These are phyloP conservation scores for Epinotia bilunana DNA, from an alignment of 2,888 invertebrate genomes.

Conservation along the genomic window DNA sequence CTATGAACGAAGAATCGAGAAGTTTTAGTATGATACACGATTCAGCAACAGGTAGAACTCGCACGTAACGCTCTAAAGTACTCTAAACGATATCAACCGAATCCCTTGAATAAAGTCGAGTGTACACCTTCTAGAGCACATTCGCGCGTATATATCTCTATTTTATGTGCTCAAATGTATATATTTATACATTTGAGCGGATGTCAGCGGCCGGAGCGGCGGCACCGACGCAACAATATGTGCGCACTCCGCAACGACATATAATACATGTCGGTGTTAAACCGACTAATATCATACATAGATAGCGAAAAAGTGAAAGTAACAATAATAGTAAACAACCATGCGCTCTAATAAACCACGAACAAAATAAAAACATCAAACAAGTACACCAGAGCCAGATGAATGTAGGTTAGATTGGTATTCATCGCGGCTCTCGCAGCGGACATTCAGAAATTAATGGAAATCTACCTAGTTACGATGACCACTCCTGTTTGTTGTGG, in stretches of 20 bases:
- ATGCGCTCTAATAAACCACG: slow-evolving; percentile 30
- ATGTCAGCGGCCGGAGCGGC: slow-evolving; percentile 12
- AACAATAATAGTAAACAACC: slow-evolving; percentile 18
- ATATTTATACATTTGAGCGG: not conserved
- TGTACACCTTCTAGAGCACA: no score
- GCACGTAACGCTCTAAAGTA: not conserved
- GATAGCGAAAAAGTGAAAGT: slow-evolving; percentile 38
- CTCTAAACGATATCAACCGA: not conserved
- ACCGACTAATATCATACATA: slow-evolving; percentile 17
- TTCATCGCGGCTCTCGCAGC: slow-evolving; percentile 16
- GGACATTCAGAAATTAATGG: slow-evolving; percentile 20
- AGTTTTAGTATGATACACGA: not conserved
- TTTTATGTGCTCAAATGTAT: no score
- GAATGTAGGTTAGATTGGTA: slow-evolving; percentile 25
- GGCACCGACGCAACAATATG: slow-evolving; percentile 17
- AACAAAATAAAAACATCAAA: slow-evolving; percentile 29
- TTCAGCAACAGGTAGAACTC: not conserved
- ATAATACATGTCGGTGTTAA: slow-evolving; percentile 11
- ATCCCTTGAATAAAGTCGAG: not conserved
- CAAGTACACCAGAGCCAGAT: slow-evolving; percentile 5
- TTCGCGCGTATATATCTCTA: not conserved
- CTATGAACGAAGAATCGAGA: not conserved
- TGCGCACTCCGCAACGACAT: slow-evolving; percentile 22
- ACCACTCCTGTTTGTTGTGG: slow-evolving; percentile 26
- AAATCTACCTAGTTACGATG: slow-evolving; percentile 30